Evolutionary conservation across 2,888 invertebrate genomes (phyloP).

Genomic region (Siphlonurus alternatus): DNA sequence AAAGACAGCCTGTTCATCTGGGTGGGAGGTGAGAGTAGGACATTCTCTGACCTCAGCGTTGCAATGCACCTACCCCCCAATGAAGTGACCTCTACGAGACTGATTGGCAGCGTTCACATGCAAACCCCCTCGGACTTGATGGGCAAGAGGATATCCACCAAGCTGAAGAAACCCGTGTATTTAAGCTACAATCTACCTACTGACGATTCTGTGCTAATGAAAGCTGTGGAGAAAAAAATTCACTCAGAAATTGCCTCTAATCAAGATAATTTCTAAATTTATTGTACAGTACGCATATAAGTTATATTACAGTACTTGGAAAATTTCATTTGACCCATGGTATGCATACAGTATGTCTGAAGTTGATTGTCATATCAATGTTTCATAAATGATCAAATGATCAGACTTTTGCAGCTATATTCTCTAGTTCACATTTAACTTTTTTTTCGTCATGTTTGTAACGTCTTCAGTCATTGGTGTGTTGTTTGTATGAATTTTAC

Average conservation of each 20-base stretch:
- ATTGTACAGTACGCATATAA: not conserved
- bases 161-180: slow-evolving; percentile 28
- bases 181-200: slow-evolving; percentile 30
- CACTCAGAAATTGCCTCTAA: not conserved
- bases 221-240: slow-evolving; percentile 23
- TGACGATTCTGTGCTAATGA: slow-evolving; percentile 18
- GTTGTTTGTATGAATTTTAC: no score
- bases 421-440: no score
- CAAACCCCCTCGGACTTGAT: not conserved
- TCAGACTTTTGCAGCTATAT: no score
- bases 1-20: slow-evolving; percentile 27
- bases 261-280: not conserved
- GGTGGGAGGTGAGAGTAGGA: slow-evolving; percentile 25
- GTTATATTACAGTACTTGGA: no score
- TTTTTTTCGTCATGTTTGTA: no score
- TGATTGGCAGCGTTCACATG: not conserved
- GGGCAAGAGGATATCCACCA: slow-evolving; percentile 23
- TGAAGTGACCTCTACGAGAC: slow-evolving; percentile 22
- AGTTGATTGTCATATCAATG: no score
- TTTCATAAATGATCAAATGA: no score
- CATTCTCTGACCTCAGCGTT: slow-evolving; percentile 25
- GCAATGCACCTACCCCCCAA: slow-evolving; percentile 22
- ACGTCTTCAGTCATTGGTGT: no score
- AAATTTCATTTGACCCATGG: no score
- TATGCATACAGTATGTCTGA: no score